Evolutionary conservation across 2,113 vertebrate species (phyloP).

Genomic region (Hystrix cristata): DNA sequence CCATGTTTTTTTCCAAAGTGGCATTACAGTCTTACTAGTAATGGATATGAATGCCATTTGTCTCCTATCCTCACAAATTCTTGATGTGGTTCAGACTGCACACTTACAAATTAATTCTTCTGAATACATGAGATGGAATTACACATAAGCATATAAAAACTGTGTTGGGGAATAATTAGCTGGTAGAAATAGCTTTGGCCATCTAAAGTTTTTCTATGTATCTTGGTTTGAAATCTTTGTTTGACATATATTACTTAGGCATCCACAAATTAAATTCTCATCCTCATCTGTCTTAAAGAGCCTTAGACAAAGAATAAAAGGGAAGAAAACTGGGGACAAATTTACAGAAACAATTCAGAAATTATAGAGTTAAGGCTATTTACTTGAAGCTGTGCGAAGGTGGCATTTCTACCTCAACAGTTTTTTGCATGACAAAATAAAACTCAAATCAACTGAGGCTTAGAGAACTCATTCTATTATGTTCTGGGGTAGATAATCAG

Average conservation of each 20-base stretch:
- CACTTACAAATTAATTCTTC: neutral
- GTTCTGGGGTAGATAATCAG: neutral
- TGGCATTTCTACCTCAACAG: neutral
- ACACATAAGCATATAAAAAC: neutral
- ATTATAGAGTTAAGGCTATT: constrained; percentile 5
- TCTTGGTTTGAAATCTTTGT: neutral
- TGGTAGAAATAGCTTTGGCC: neutral
- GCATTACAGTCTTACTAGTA: neutral
- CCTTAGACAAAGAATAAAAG: neutral
- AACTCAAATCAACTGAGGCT: constrained; percentile 31
- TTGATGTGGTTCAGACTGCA: neutral
- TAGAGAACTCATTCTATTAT: neutral
- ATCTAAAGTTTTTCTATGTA: constrained; percentile 3
- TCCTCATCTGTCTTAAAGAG: neutral
- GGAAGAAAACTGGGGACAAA: neutral
- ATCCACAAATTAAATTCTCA: neutral
- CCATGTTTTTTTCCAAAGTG: neutral
- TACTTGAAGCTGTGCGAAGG: constrained; percentile 12
- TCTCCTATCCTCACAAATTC: neutral
- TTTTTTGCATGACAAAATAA: constrained; percentile 35
- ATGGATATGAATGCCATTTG: neutral
- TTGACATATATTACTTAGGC: neutral
- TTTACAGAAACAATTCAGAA: neutral
- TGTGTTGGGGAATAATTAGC: neutral
- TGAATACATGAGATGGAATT: neutral